Evolutionary conservation across 2,797 vertebrate species (phyloP).

Genomic region (Ceryle rudis): DNA sequence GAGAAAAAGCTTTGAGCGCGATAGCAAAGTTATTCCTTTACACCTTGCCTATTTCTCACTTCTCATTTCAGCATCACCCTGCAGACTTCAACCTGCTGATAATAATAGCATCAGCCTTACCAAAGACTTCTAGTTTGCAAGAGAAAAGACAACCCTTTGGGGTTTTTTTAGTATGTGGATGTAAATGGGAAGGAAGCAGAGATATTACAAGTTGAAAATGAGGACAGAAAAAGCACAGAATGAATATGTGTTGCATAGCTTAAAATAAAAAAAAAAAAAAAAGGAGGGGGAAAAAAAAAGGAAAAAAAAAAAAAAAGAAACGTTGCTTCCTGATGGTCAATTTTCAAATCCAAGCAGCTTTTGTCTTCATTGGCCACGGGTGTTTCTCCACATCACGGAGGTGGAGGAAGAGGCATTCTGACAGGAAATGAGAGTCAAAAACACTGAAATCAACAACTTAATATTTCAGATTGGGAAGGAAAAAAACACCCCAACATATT

Average conservation of each 20-base stretch:
- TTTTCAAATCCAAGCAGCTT: conserved; percentile 13
- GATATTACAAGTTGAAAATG: neutral
- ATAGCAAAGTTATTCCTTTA: neutral
- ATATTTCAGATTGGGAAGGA: neutral
- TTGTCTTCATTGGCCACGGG: neutral
- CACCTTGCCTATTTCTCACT: neutral
- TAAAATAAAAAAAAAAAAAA: neutral
- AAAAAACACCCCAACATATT: neutral
- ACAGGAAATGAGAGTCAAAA: neutral
- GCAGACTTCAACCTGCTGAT: neutral
- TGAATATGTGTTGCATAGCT: neutral
- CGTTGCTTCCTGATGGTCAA: neutral
- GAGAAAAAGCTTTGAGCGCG: neutral
- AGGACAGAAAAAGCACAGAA: neutral
- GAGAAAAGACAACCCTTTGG: neutral
- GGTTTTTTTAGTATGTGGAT: neutral
- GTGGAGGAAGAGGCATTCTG: neutral
- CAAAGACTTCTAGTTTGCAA: neutral
- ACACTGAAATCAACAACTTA: neutral
- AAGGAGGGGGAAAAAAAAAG: neutral
- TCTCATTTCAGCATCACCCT: neutral
- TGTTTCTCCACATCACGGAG: neutral
- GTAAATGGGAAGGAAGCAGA: neutral
- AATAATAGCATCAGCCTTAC: neutral
- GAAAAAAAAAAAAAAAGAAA: neutral